A percentile compares a stretch with the other conserved stretches of the same genome.
Conservation (phyloP, 2,113 vertebrate genomes). For the Mus spicilegus region DNA sequence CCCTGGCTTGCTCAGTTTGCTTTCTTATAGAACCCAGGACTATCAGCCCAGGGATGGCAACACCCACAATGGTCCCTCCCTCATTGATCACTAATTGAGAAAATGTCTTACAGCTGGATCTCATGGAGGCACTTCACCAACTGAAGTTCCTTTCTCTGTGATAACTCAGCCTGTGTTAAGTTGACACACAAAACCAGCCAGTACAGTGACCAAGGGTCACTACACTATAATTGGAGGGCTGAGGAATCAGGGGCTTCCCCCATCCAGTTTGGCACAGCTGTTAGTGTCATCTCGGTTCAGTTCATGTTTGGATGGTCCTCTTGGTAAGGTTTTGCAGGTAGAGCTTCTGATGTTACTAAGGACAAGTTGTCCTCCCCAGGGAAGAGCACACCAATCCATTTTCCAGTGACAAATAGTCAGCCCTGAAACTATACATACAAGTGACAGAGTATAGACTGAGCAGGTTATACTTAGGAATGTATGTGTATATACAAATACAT, state of each 20-base stretch:
- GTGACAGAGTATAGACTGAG: background rate
- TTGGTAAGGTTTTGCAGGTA: background rate
- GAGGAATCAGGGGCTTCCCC: background rate
- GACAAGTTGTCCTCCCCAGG: too few species aligned
- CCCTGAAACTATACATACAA: background rate
- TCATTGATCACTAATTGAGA: too few species aligned
- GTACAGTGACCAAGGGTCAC: background rate
- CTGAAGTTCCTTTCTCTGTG: too few species aligned
- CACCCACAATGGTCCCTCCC: too few species aligned
- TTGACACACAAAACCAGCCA: too few species aligned
- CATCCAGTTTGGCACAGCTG: background rate
- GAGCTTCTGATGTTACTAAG: background rate
- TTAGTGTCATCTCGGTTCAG: background rate
- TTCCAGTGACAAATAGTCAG: background rate
- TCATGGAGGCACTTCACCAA: too few species aligned
- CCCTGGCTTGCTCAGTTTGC: too few species aligned
- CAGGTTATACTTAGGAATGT: background rate
- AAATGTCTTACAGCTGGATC: too few species aligned
- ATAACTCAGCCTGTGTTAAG: too few species aligned
- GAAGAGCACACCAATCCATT: background rate
- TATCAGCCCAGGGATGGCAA: too few species aligned
- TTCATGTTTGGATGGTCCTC: background rate
- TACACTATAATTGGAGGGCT: background rate
- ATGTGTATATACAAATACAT: background rate
- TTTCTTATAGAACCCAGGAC: too few species aligned